Base-by-base conservation (phyloP, 2,888 invertebrate genomes). In the Bellardia pandia region DNA sequence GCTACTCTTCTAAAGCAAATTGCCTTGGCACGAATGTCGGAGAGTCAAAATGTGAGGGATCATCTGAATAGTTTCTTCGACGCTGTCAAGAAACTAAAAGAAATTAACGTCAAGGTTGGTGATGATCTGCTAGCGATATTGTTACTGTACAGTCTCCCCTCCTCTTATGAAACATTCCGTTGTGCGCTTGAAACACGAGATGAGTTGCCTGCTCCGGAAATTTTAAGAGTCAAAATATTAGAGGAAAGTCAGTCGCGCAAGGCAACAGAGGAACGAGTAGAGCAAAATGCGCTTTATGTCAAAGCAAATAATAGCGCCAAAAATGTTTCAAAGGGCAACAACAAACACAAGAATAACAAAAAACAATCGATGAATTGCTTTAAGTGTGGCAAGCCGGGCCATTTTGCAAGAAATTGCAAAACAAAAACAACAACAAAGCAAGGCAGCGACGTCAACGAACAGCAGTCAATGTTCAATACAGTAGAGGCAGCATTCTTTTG, bases 351-450 rank as follows among this genome's bases (percentile, higher is more conserved):
- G 0, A 30, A 7, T 13, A 69, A 79, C n/a, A 71, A 75, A 33
- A 79, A 64, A 45, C 58, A 62, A 1, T 56, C 3, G 2, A 14
- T 62, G n/a, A 69, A 45, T 3, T 84, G 84, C 13, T 78, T 9
- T 11, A 84, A n/a, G 56, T 84, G 84, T 48, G 78, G 6, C 42
- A 42, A 42, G 9, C 13, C 40, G 5, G 74, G 85, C n/a, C 74
- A 85, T 23, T 85, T 80, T 53, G 76, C 76, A 23, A 80, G 76
- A 77, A 72, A 81, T n/a, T 86, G 74, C 48, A 86, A 48, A 56
- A 69, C 66, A 11, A 85, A 53, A 37, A 56, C 11, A 13, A 23
- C 40, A 11, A 48, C 60, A 3, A 60, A n/a, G 45, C 6, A 56
- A 7, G 23, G 23, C 0, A 8, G 23, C 11, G 45, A n/a, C 14